These are phyloP conservation scores for Enteromius viviparus DNA, from an alignment of 2,797 vertebrate genomes.

Conservation along the genomic window DNA sequence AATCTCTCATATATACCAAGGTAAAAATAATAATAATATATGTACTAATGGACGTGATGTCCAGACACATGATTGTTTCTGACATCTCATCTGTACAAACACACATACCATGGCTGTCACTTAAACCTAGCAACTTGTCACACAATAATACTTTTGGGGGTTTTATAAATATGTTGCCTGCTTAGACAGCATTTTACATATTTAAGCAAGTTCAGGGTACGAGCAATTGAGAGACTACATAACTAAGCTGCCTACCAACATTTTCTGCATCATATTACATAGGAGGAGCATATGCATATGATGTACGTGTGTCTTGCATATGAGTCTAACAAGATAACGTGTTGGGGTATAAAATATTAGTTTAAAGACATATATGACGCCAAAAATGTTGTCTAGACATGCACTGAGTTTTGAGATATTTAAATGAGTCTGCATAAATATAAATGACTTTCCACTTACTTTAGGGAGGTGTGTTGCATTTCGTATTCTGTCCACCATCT, in stretches of 20 bases:
- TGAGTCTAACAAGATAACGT: neutral
- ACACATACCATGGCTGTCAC: neutral
- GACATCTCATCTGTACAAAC: neutral
- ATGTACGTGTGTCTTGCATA: neutral
- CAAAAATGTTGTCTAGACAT: neutral
- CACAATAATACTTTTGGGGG: neutral
- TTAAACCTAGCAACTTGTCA: neutral
- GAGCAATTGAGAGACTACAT: neutral
- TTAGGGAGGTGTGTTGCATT: conserved; percentile 86
- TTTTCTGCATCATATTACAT: neutral
- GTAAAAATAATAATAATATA: neutral
- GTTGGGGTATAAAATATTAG: neutral
- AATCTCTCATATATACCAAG: neutral
- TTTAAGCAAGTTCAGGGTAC: neutral
- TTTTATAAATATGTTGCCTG: neutral
- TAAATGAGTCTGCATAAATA: neutral
- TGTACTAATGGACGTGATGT: neutral
- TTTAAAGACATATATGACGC: neutral
- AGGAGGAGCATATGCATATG: neutral
- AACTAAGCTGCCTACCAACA: neutral
- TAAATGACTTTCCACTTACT: conserved; percentile 74
- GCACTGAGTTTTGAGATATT: neutral
- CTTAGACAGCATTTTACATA: neutral
- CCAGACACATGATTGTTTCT: neutral
- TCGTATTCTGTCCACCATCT: conserved; percentile 87